phyloP scores from a whole-genome alignment of 2,113 vertebrate genomes.

The Nycticryphes semicollaris region DNA sequence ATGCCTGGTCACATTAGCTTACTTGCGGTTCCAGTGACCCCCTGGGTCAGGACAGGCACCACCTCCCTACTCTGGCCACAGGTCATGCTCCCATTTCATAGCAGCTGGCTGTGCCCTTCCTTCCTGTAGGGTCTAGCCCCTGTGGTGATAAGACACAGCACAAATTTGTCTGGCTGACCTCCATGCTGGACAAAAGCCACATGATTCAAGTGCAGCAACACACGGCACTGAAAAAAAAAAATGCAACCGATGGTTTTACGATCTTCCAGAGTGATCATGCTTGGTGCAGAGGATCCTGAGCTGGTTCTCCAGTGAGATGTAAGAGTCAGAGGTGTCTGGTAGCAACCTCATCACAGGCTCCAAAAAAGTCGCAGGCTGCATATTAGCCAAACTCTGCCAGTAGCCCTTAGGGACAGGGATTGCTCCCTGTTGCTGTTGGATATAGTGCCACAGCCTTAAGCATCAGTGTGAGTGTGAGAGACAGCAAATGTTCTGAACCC shows the following conservation, averaged over 20 bases:
- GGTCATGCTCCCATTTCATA: not conserved
- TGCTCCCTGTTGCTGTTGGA: not conserved
- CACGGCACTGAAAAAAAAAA: not conserved
- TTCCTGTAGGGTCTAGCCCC: not conserved
- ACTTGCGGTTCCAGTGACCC: not conserved
- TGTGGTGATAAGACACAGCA: not conserved
- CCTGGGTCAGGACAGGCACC: not conserved
- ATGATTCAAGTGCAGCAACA: fast-evolving
- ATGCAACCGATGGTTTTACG: not conserved
- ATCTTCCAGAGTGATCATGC: not conserved
- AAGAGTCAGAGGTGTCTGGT: not conserved
- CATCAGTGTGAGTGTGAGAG: not conserved
- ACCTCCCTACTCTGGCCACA: not conserved
- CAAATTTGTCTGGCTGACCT: not conserved
- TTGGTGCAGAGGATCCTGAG: not conserved
- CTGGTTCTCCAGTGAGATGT: not conserved
- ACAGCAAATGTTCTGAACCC: not conserved
- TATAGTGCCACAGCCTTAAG: not conserved
- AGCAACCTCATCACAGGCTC: not conserved
- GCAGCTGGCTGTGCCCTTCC: not conserved
- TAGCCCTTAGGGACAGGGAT: not conserved
- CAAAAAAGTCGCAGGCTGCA: not conserved
- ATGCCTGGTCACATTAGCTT: not conserved
- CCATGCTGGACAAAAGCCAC: not conserved
- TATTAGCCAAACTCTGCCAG: not conserved